Conservation (phyloP, 2,113 vertebrate genomes). For the Tringa solitaria region DNA sequence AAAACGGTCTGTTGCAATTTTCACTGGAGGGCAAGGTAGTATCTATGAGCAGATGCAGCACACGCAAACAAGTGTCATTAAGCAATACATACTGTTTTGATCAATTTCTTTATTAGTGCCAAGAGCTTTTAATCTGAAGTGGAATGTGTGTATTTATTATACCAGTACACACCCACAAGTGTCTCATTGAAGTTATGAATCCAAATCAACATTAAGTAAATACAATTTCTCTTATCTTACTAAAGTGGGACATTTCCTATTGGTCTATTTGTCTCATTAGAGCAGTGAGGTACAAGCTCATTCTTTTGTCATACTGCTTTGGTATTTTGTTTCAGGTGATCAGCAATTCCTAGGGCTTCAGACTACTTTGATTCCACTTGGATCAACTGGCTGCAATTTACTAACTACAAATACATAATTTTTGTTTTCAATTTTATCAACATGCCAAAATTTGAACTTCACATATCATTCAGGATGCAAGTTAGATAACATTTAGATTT, state of each 20-base stretch:
- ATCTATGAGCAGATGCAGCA: background rate
- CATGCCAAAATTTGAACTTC: background rate
- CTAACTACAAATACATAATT: background rate
- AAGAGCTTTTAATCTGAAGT: background rate
- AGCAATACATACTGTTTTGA: background rate
- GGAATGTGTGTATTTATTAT: background rate
- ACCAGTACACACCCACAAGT: conserved; percentile 4
- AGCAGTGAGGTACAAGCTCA: background rate
- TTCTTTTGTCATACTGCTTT: background rate
- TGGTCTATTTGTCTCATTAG: background rate
- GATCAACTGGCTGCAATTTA: background rate
- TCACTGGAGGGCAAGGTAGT: background rate
- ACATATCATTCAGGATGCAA: background rate
- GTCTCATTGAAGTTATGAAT: background rate
- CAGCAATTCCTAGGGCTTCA: background rate
- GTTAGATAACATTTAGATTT: background rate
- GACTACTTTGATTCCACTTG: background rate
- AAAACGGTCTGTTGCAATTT: background rate
- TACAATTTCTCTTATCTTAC: background rate
- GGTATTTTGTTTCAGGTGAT: background rate
- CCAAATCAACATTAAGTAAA: background rate
- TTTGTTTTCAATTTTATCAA: background rate
- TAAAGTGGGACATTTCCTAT: background rate
- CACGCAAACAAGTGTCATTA: background rate
- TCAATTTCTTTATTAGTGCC: background rate